Conservation (phyloP, 2,888 invertebrate species). For the Aphrophora alni region DNA sequence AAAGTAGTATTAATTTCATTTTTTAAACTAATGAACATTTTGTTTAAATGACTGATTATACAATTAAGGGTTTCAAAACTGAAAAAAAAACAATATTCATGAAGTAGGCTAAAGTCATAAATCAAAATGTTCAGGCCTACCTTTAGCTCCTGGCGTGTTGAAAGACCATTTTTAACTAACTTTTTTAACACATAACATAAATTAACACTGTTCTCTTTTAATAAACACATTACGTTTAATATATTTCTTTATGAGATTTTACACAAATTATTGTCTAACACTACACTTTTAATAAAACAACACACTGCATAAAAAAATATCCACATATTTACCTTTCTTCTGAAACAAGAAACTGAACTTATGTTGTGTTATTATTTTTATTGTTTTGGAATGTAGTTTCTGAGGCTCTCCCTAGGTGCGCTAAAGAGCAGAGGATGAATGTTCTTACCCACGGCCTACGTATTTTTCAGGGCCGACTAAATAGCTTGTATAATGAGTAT, state of each 20-base stretch:
- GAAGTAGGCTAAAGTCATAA: neutral
- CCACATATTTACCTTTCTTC: neutral
- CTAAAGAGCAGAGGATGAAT: neutral
- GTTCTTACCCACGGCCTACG: neutral
- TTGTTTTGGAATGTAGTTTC: conserved; percentile 9
- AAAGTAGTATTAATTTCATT: neutral
- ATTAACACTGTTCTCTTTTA: neutral
- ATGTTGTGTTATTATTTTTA: neutral
- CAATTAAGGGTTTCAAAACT: no score
- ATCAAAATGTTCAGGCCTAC: neutral
- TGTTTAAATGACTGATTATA: no score
- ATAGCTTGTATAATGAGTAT: neutral
- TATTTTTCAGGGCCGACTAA: neutral
- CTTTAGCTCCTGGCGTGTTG: neutral
- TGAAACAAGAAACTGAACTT: neutral
- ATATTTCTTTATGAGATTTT: neutral
- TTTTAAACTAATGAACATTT: neutral
- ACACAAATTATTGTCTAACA: neutral
- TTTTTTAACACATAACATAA: neutral
- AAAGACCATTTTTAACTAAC: neutral
- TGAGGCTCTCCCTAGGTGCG: neutral
- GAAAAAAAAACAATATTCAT: neutral
- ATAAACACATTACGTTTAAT: neutral
- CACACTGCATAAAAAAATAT: neutral
- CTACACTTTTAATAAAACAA: neutral